Evolutionary conservation across 64 coral and sea anemone species (phyloP).

Genomic region (Platygyra sinensis): DNA sequence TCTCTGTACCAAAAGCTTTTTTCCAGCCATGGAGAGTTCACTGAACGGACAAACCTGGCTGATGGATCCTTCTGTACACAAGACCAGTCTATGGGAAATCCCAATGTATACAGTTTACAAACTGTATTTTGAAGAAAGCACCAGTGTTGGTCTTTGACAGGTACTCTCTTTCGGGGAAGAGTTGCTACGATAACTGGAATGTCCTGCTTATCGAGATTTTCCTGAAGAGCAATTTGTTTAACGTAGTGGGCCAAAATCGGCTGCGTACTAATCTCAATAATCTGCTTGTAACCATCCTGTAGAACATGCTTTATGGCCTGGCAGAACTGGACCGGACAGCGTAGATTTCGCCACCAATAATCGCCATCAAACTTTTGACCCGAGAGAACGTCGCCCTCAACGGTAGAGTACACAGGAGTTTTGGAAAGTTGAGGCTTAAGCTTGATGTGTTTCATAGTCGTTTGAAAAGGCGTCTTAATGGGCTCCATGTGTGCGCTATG

Average conservation of each 20-base stretch:
- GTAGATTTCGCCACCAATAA: constrained; percentile 87
- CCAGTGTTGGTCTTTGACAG: constrained; percentile 56
- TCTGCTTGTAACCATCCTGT: constrained; percentile 52
- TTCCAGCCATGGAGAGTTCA: constrained; percentile 65
- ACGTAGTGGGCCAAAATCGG: constrained; percentile 69
- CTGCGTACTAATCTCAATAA: constrained; percentile 72
- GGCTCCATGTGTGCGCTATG: constrained; percentile 76
- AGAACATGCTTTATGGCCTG: constrained; percentile 40
- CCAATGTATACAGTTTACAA: constrained; percentile 37
- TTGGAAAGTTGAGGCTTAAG: constrained; percentile 34
- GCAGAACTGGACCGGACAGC: constrained; percentile 66
- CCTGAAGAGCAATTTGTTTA: constrained; percentile 57
- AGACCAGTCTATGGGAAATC: constrained; percentile 60
- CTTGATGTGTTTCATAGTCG: background rate
- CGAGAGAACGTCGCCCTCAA: constrained; percentile 39
- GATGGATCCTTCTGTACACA: constrained; percentile 42
- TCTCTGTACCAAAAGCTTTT: constrained; percentile 68
- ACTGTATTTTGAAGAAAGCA: constrained; percentile 64
- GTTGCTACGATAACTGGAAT: constrained; percentile 46
- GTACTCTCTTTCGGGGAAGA: constrained; percentile 52
- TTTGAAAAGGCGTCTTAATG: constrained; percentile 47
- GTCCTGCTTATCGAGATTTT: background rate
- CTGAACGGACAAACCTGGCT: constrained; percentile 48
- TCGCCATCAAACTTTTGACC: constrained; percentile 12
- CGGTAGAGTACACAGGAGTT: constrained; percentile 63